Evolutionary conservation across 2,888 invertebrate genomes (phyloP), one percentile per base, ranked within the genome.

Genomic region (Clusia tigrina): DNA sequence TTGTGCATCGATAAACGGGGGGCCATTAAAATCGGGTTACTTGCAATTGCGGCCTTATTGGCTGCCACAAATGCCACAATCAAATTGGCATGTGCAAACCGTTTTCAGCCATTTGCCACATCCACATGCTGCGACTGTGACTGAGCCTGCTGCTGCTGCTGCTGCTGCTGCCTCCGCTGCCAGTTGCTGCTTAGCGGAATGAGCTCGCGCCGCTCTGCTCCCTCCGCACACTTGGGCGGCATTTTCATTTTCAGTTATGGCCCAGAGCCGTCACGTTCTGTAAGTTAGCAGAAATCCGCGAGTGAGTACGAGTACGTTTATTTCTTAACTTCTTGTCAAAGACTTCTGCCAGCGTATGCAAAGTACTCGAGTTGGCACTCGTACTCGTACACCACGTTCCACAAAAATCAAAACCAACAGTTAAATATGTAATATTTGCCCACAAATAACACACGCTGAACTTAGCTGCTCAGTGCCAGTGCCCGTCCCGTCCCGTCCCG

Each of bases 251-350:
- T 76, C 72, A 73, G 74, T 77, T 72, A 68, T 75, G 72, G 76
- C 79, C 79, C 69, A 72, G 67, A 80, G 79, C 79, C 78, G 80
- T 79, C 79, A 79, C 79, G 80, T 70, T 66, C 65, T 70, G 70
- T 72, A 60, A 66, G 63, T 70, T 69, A 51, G 48, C 46, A 57
- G 24, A 63, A 69, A 60, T 63, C 69, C 65, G 68, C 67, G 69
- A 73, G n/a, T n/a, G n/a, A n/a, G n/a, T n/a, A n/a, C 70, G 73
- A 68, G 69, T 76, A 75, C 69, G 67, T 70, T 70, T 67, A 66
- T 68, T 75, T 74, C 74, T 69, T 26, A 67, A 76, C 67, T 76
- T 72, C 71, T 76, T 69, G 74, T 76, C 75, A 67, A 72, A 71
- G 66, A 67, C 66, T 58, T 67, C 24, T 20, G 25, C 24, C 17